phyloP scores from a whole-genome alignment of 2,797 vertebrate species.

The Remorina albescens region DNA sequence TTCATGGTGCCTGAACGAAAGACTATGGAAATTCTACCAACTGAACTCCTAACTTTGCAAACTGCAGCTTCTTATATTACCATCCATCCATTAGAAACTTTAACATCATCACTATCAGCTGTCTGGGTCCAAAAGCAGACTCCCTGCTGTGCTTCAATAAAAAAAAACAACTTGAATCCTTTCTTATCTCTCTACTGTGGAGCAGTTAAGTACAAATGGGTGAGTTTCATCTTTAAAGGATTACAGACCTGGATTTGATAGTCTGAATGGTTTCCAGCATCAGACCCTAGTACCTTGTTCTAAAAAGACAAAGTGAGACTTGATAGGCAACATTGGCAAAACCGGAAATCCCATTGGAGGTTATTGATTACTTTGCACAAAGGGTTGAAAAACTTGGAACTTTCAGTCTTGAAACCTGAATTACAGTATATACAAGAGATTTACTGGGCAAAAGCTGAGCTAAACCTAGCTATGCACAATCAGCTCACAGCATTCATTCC shows the following conservation, averaged over 20 bases:
- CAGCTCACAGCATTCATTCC: slow-evolving; percentile 51
- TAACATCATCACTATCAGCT: background rate
- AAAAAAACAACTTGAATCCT: background rate
- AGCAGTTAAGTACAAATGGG: background rate
- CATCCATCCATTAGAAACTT: background rate
- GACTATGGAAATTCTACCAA: background rate
- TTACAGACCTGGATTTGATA: background rate
- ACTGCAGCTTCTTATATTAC: background rate
- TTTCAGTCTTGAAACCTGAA: background rate
- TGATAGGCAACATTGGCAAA: slow-evolving; percentile 6
- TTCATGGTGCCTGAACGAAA: background rate
- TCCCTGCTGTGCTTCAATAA: background rate
- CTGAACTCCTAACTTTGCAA: background rate
- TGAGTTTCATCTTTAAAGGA: background rate
- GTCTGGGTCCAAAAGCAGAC: background rate
- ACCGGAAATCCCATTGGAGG: slow-evolving; percentile 4
- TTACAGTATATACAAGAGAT: slow-evolving; percentile 8
- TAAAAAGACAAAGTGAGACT: background rate
- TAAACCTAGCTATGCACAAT: slow-evolving; percentile 16
- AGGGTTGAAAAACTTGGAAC: too few relatives aligned
- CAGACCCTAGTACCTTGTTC: background rate
- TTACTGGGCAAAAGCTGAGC: background rate
- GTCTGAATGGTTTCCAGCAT: background rate
- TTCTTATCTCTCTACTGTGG: background rate
- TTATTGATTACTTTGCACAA: slow-evolving; percentile 1